Conservation (phyloP, 2,797 vertebrate species). For the Pempheris klunzingeri region DNA sequence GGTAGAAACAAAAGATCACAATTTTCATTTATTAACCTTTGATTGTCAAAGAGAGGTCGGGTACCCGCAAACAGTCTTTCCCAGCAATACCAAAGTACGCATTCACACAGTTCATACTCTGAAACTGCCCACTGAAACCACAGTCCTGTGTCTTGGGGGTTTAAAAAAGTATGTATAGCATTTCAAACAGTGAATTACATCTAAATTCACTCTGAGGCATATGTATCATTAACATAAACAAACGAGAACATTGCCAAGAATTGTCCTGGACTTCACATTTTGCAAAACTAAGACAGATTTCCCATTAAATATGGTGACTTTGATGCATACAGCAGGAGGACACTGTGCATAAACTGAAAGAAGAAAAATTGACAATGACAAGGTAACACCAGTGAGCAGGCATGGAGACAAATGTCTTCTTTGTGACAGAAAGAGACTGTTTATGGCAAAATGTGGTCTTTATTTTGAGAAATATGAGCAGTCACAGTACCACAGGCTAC, state of each 20-base stretch:
- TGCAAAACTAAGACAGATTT: slow-evolving; percentile 6
- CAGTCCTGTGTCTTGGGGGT: slow-evolving; percentile 20
- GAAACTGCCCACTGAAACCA: slow-evolving; percentile 38
- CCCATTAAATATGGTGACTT: background rate
- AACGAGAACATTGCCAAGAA: slow-evolving; percentile 43
- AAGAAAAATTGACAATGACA: too few species aligned
- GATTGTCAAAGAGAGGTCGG: slow-evolving; percentile 24
- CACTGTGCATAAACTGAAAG: background rate
- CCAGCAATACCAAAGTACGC: slow-evolving; percentile 22
- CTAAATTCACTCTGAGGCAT: slow-evolving; percentile 1
- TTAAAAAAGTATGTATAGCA: background rate
- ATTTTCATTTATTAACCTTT: slow-evolving; percentile 43
- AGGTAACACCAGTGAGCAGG: background rate
- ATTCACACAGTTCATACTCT: slow-evolving; percentile 20
- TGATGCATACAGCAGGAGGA: background rate
- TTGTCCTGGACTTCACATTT: background rate
- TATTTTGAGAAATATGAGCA: slow-evolving; percentile 35
- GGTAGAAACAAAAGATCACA: slow-evolving; percentile 46
- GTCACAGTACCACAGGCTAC: background rate
- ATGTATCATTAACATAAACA: slow-evolving; percentile 62
- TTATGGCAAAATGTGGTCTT: slow-evolving; percentile 13
- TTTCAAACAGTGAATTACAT: slow-evolving; percentile 25
- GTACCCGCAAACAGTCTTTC: slow-evolving; percentile 35
- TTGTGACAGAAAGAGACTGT: slow-evolving; percentile 5
- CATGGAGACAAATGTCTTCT: slow-evolving; percentile 23